phyloP scores from a whole-genome alignment of 2,113 vertebrate species.

The Stercorarius parasiticus region DNA sequence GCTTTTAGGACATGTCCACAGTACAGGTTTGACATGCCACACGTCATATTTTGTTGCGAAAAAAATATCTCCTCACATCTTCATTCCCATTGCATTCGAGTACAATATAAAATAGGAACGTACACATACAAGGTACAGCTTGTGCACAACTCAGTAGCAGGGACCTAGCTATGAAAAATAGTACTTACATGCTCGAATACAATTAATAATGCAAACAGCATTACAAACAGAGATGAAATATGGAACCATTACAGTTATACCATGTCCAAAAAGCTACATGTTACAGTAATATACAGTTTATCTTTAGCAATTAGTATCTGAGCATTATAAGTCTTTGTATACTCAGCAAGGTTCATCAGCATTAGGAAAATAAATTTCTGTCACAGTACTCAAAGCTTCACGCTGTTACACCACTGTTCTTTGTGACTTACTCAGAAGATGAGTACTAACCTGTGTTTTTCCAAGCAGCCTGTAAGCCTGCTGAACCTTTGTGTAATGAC shows the following conservation, averaged over 20 bases:
- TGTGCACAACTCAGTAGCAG: not conserved
- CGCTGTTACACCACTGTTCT: not conserved
- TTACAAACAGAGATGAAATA: not conserved
- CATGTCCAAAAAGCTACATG: not conserved
- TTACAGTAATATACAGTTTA: not conserved
- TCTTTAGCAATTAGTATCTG: not conserved
- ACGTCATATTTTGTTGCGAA: not conserved
- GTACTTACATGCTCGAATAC: not conserved
- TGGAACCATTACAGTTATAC: not conserved
- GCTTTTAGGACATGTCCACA: not conserved
- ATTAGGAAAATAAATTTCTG: not conserved
- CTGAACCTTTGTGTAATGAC: constrained; percentile 96
- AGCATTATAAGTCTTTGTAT: not conserved
- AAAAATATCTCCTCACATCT: not conserved
- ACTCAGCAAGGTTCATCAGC: not conserved
- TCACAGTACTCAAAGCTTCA: not conserved
- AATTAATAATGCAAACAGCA: not conserved
- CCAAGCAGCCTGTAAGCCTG: constrained; percentile 94
- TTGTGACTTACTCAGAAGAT: not conserved
- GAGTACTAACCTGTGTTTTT: constrained; percentile 91
- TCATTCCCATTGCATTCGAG: not conserved
- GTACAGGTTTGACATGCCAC: not conserved
- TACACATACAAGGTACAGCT: not conserved
- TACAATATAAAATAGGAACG: not conserved
- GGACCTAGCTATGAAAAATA: not conserved